Evolutionary conservation across 2,797 vertebrate genomes (phyloP).

Genomic region (Molossus molossus): DNA sequence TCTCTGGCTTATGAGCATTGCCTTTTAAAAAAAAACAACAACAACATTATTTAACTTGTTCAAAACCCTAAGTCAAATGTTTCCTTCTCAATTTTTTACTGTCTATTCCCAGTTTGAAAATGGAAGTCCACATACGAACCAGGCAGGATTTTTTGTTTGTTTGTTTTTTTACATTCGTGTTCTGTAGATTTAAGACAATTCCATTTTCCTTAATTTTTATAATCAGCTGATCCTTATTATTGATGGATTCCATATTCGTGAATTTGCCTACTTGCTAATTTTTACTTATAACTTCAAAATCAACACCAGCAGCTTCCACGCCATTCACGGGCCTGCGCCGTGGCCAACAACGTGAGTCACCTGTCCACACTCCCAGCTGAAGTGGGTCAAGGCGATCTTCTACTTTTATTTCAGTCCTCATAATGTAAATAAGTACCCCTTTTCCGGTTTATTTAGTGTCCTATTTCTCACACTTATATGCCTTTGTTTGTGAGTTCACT

Average conservation of each 20-base stretch:
- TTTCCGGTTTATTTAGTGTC: not conserved
- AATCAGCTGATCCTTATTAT: not conserved
- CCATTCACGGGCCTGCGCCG: not conserved
- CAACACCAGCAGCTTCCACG: accelerated
- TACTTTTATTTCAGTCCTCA: not conserved
- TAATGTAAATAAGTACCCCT: not conserved
- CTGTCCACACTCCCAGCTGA: not conserved
- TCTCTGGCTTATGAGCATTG: not conserved
- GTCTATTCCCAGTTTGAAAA: not conserved
- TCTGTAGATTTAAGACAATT: not conserved
- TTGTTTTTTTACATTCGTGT: not conserved
- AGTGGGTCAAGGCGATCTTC: not conserved
- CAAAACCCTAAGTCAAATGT: not conserved
- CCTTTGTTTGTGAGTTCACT: not conserved
- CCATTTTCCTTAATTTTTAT: not conserved
- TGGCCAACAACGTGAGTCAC: not conserved
- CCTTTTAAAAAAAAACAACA: too few species aligned
- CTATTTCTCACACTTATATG: not conserved
- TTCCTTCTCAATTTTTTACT: not conserved
- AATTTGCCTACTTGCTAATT: not conserved
- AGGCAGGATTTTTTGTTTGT: not conserved
- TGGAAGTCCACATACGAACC: accelerated
- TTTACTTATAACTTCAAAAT: not conserved
- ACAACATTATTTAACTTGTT: not conserved
- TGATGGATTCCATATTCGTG: not conserved